These are phyloP conservation scores for Lepas anatifera DNA, from an alignment of 2,888 invertebrate genomes.

Conservation along the genomic window DNA sequence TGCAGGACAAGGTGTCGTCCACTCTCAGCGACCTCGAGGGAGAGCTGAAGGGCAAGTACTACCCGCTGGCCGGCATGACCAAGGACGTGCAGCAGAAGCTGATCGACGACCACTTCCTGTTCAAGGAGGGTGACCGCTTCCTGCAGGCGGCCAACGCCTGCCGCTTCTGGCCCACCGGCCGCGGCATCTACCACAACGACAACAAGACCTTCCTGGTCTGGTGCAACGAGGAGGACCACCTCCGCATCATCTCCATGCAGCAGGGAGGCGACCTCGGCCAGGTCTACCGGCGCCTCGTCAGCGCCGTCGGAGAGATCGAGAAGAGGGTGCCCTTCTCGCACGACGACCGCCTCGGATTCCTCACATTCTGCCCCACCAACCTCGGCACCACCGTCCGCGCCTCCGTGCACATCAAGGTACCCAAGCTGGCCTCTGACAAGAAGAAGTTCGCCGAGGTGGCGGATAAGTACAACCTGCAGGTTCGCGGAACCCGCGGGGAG, in stretches of 20 bases:
- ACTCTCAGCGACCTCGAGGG: constrained; percentile 53
- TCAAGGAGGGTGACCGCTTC: constrained; percentile 91
- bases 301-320: constrained; percentile 85
- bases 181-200: constrained; percentile 56
- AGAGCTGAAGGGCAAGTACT: constrained; percentile 89
- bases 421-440: constrained; percentile 82
- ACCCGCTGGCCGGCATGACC: constrained; percentile 89
- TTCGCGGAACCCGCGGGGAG: constrained; percentile 86
- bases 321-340: constrained; percentile 91
- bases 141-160: constrained; percentile 78
- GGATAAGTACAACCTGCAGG: constrained; percentile 74
- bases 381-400: constrained; percentile 95
- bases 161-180: constrained; percentile 86
- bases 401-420: constrained; percentile 95
- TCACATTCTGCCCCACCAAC: constrained; percentile 98
- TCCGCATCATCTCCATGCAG: constrained; percentile 97
- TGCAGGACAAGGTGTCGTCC: constrained; percentile 61
- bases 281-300: constrained; percentile 76
- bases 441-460: constrained; percentile 84
- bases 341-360: constrained; percentile 87
- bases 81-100: constrained; percentile 91
- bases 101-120: constrained; percentile 95
- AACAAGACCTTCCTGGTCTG: constrained; percentile 94
- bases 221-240: constrained; percentile 98
- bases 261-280: constrained; percentile 80